These are phyloP conservation scores for Danio rerio DNA, from an alignment of 2,113 vertebrate species.

Conservation along the genomic window GRCz12tu NC_133183.1:12567001-12567500, in stretches of 20 bases:
- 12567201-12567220: constrained; percentile 6
- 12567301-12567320: not conserved
- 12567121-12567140: not conserved
- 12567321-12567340: not conserved
- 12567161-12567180: constrained; percentile 11
- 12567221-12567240: not conserved
- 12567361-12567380: too few relatives aligned
- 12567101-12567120: not conserved
- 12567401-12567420: too few relatives aligned
- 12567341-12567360: too few relatives aligned
- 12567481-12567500: too few relatives aligned
- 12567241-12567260: not conserved
- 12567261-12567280: not conserved
- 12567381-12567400: too few relatives aligned
- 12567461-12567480: too few relatives aligned
- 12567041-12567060: not conserved
- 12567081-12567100: not conserved
- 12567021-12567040: not conserved
- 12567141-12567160: not conserved
- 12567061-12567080: constrained; percentile 1
- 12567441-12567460: too few relatives aligned
- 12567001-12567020: not conserved
- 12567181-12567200: constrained; percentile 15
- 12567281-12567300: not conserved
- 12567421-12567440: too few relatives aligned